Base-by-base conservation (phyloP, 2,888 invertebrate species). In the Microchrysa polita region DNA sequence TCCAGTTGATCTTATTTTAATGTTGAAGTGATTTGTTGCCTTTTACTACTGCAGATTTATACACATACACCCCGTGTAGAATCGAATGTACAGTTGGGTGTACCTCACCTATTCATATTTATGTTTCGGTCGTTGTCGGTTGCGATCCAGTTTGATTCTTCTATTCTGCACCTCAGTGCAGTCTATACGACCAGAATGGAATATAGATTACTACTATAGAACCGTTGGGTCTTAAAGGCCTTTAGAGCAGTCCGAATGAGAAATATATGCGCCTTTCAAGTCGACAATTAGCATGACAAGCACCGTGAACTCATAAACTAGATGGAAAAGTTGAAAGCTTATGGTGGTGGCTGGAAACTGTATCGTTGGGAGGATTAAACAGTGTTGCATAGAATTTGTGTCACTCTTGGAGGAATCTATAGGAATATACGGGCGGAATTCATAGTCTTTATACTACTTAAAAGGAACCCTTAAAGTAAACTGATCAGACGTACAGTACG, bases 271-370 rank as follows among this genome's bases (percentile, higher is more conserved):
- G 34, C 20, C 34, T 65, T 65, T 65, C 44, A 65, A 42, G 42
- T 48, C 48, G 55, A 40, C 55, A 69, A 69, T 69, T 69, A 69
- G 69, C 69, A 69, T 69, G 69, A 69, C 69, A 57, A 57, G 69
- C 55, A 40, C 22, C 42, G 55, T 55, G 69, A 69, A 57, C 69
- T 55, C 55, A 69, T 69, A 69, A 69, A 69, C 55, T 69, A 55
- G 69, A 55, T 69, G 20, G 42, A 10, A 18, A 42, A 34, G 55
- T 53, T 67, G 22, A 42, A 22, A 48, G 65, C 48, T 48, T 65
- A 20, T 1, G 34, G 48, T 48, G 22, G 48, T 5, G 7, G 2
- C 27, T 34, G 22, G 48, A 34, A 34, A 5, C 27, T 34, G 27
- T 34, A 34, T 48, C 48, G 12, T n/a, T 48, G 14, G 48, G 12